Base-by-base conservation (phyloP, 2,797 vertebrate species). In the Muscicapa striata region DNA sequence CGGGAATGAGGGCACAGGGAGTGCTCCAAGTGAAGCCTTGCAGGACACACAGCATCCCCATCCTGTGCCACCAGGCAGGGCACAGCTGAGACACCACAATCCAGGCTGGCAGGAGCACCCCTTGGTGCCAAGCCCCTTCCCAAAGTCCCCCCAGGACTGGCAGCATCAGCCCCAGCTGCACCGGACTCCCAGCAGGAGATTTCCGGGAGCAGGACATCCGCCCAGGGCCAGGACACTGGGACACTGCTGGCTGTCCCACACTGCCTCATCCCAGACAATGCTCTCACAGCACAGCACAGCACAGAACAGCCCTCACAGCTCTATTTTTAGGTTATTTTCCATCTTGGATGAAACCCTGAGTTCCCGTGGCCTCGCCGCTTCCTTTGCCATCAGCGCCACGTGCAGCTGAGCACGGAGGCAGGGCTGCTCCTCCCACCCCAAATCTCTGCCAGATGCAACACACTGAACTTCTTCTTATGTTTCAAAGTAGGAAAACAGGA, bases 151-250 rank as follows among this genome's bases (percentile, higher is more conserved):
- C 27, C 22, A 10, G 11, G 9, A 36, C 11, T 7, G 34, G 29
- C n/a, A 70, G 7, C 8, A 0, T 23, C 61, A 13, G 19, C 27
- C 24, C 73, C 1, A 3, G 70, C 18, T 2, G 4, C 0, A 0
- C 46, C 0, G 0, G 17, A 41, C 1, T 13, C 48, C 15, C 63
- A 1, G 24, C 2, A 0, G 63, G 41, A 84, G 29, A 40, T 27
- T 68, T 64, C 84, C 2, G 0, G 22, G 54, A 5, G 4, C 54
- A 70, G 81, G 77, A 83, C 5, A 2, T 45, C 61, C 3, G 0
- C 38, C 24, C 3, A 1, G 29, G 24, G 62, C 27, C 0, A 1
- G 61, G 62, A 84, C 5, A 2, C 16, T 0, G 2, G 61, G 62
- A 81, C 6, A 0, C 64, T 45, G 63, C 45, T 0, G 15, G 27